Conservation (phyloP, 2,797 vertebrate genomes). For the Rhinoraja longicauda region DNA sequence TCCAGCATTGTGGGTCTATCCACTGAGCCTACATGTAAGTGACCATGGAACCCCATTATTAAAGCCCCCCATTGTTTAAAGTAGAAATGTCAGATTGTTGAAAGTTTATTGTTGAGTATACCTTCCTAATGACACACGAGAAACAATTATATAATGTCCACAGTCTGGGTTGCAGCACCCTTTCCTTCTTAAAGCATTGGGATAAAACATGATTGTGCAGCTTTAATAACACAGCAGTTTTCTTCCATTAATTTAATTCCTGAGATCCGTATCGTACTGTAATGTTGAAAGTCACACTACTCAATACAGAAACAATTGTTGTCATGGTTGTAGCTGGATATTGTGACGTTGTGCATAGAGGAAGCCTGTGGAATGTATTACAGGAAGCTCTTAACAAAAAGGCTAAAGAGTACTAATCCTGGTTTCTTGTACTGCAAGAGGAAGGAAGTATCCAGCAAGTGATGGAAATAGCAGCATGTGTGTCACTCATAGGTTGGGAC, state of each 20-base stretch:
- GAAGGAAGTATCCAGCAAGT: neutral
- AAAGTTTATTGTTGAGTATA: neutral
- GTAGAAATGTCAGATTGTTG: neutral
- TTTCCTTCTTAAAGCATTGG: neutral
- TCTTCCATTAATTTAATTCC: neutral
- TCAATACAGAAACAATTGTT: neutral
- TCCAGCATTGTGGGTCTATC: no score
- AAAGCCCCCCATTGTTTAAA: neutral
- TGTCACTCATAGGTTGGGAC: neutral
- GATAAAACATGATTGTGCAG: neutral
- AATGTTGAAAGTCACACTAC: neutral
- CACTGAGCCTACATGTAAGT: no score
- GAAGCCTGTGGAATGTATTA: conserved; percentile 19
- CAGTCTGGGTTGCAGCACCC: neutral
- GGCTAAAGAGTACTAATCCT: neutral
- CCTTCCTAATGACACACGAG: no score
- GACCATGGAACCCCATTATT: neutral
- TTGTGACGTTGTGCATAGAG: conserved; percentile 5
- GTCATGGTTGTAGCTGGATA: neutral
- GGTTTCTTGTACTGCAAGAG: neutral
- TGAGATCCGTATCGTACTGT: neutral
- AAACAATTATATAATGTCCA: neutral
- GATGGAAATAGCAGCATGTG: conserved; percentile 22
- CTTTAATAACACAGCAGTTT: neutral
- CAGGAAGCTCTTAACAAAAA: conserved; percentile 26